Evolutionary conservation across 1,140 invertebrate species (phyloP), one percentile per base, ranked within the genome.

Genomic region (Brachionus rubens): DNA sequence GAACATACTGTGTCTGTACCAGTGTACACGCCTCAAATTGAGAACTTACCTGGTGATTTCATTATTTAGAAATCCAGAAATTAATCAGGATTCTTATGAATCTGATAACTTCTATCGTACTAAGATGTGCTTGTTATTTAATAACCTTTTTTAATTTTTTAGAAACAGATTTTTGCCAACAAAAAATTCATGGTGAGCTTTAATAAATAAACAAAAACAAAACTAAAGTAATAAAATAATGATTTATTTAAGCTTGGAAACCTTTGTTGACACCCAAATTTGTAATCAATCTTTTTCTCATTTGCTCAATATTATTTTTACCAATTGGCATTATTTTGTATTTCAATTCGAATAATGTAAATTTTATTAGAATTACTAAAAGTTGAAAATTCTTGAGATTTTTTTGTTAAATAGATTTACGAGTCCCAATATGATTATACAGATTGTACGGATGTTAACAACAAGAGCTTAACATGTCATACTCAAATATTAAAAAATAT

Each of bases 251-350:
- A 41, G 94, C 95, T 79, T 99, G 96, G 96, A 96, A 99, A 82
- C 96, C 96, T 2, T 96, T 98, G 77, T 86, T 98, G n/a, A 98
- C 96, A 59, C 95, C 96, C 72, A 91, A 92, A 40, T 98, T 94
- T 33, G 96, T 98, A 10, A 85, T 99, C 76, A 95, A 96, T 4
- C 93, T 93, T 9, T 96, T 99, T 83, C 96, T 99, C 83, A 90
- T 94, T 3, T 94, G 99, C 81, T 96, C 96, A 16, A 90, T 98
- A 47, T 90, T 94, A 9, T 98, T 98, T 82, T 94, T 99, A 78
- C 95, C 96, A 10, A 90, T 99, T 79, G 96, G 96, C 48, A 90
- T 96, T 79, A 91, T 91, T 43, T 43, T 65, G n/a, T 43, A 24
- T 24, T 65, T 65, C 24, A 65, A 77, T 16, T 56, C 76, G 80